Conservation (phyloP, 2,113 vertebrate genomes). For the Hoplias malabaricus region DNA sequence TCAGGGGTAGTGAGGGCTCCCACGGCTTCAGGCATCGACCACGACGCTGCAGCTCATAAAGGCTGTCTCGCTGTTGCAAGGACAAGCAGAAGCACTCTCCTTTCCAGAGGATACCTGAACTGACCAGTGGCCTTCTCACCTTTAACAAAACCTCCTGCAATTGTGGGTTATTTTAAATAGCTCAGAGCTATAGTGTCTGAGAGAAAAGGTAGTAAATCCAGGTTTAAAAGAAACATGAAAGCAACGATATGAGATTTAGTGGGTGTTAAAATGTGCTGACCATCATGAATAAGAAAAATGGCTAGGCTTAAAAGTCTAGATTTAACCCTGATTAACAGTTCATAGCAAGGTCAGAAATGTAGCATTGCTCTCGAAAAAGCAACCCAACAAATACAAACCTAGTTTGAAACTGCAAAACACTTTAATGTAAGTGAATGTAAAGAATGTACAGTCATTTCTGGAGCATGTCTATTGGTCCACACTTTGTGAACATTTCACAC, state of each 20-base stretch:
- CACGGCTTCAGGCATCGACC: constrained; percentile 30
- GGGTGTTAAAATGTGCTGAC: not conserved
- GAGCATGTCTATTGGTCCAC: no score
- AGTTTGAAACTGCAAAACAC: no score
- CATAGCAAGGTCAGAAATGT: not conserved
- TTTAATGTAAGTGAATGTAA: no score
- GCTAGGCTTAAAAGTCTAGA: not conserved
- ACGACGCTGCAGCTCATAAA: not conserved
- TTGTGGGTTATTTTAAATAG: constrained; percentile 26
- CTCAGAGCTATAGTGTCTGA: not conserved
- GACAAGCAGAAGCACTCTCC: not conserved
- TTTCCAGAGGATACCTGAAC: not conserved
- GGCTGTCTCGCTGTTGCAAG: not conserved
- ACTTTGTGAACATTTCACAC: no score
- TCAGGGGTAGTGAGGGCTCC: constrained; percentile 1
- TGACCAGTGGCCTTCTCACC: constrained; percentile 7
- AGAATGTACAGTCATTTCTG: no score
- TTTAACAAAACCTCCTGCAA: not conserved
- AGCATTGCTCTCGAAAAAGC: no score
- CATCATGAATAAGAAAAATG: constrained; percentile 13
- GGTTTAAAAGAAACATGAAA: constrained; percentile 32
- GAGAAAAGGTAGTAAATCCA: constrained; percentile 40
- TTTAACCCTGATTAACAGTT: not conserved
- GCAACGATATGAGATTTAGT: constrained; percentile 32
- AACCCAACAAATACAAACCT: no score